Conservation (phyloP, 2,113 vertebrate genomes). For the Passer domesticus region DNA sequence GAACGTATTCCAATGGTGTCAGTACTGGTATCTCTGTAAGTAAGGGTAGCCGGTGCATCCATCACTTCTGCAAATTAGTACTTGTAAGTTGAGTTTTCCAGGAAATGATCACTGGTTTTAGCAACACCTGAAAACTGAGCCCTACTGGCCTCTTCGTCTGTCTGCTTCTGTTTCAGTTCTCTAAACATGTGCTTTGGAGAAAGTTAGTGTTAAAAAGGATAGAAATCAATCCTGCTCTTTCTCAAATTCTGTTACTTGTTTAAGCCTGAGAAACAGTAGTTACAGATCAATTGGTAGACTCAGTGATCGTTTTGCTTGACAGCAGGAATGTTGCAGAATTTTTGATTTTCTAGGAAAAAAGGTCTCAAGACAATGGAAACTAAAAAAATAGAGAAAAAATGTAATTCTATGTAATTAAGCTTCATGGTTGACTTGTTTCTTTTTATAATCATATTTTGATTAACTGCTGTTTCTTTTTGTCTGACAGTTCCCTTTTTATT, state of each 20-base stretch:
- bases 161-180: not conserved
- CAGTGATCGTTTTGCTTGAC: not conserved
- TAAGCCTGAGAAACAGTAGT: not conserved
- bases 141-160: not conserved
- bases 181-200: rapidly evolving
- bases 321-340: not conserved
- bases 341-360: not conserved
- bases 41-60: not conserved
- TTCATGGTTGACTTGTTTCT: not conserved
- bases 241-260: not conserved
- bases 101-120: not conserved
- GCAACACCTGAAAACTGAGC: not conserved
- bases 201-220: not conserved
- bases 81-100: not conserved
- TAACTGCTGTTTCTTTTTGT: not conserved
- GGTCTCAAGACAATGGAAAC: not conserved
- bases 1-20: not conserved
- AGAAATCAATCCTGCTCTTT: not conserved
- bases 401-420: not conserved
- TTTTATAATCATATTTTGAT: not conserved
- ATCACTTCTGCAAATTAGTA: not conserved
- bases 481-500: not conserved
- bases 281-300: not conserved
- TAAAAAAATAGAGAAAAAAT: not conserved
- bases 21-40: not conserved